Evolutionary conservation across 2,888 invertebrate species (phyloP).

Genomic region (Agrilus mali): DNA sequence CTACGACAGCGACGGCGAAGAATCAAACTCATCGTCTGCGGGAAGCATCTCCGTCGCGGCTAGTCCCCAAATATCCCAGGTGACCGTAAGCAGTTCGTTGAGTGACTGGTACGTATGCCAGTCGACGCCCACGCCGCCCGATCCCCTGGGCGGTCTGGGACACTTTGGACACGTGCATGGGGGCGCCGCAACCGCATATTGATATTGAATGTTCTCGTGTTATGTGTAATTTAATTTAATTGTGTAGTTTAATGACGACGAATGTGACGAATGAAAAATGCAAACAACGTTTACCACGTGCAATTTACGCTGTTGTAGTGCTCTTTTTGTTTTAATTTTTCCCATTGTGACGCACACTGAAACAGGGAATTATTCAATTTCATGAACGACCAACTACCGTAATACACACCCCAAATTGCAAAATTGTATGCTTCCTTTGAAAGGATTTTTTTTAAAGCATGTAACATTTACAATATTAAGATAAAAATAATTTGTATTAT

Average conservation of each 20-base stretch:
- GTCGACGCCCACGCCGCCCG: slow-evolving; percentile 55
- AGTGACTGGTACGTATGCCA: slow-evolving; percentile 77
- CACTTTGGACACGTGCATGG: slow-evolving; percentile 47
- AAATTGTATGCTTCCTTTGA: too few species aligned
- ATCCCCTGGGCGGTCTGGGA: slow-evolving; percentile 44
- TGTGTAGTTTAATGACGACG: background rate
- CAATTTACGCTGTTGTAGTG: too few species aligned
- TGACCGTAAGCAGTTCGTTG: slow-evolving; percentile 46
- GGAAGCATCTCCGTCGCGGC: slow-evolving; percentile 59
- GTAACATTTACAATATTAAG: too few species aligned
- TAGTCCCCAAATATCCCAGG: slow-evolving; percentile 36
- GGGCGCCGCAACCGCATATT: slow-evolving; percentile 66
- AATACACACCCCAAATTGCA: too few species aligned
- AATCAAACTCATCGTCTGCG: slow-evolving; percentile 65
- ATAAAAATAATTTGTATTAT: too few species aligned
- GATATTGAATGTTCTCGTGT: slow-evolving; percentile 28
- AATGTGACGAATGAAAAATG: too few species aligned
- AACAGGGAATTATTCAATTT: too few species aligned
- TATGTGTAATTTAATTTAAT: background rate
- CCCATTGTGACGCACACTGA: too few species aligned
- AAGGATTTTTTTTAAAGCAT: too few species aligned
- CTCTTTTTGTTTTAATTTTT: too few species aligned
- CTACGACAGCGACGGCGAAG: slow-evolving; percentile 83
- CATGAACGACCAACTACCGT: too few species aligned
- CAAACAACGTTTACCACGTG: too few species aligned